Evolutionary conservation across 2,113 vertebrate species (phyloP), one percentile per base, ranked within the genome.

Genomic region (Paramisgurnus dabryanus): DNA sequence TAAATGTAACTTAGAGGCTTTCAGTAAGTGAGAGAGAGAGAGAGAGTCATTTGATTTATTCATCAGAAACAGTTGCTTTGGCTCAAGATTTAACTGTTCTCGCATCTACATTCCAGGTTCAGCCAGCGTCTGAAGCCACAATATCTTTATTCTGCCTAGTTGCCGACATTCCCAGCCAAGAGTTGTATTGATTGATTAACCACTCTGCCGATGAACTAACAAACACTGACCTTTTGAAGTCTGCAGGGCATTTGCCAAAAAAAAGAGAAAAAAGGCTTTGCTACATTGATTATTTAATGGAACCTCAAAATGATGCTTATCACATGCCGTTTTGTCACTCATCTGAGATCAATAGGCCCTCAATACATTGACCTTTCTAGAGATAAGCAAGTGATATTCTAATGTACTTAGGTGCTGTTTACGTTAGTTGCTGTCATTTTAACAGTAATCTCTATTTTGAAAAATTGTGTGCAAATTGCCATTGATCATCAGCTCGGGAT

Each of bases 171-270:
- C 85, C 89, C 91, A 89, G 89, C 91, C 87, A 86, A 87, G 87
- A 90, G 90, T 87, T 91, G 93, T 93, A 97, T 97, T 94, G 96
- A 98, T 95, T 93, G 91, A 96, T 95, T 98, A 97, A 98, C 97
- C 96, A 96, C 94, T 97, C 93, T 91, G 93, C 93, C 94, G 92
- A 96, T 96, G 94, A 96, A 95, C 96, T 96, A 97, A 96, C 95
- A 96, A 95, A 95, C 95, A 95, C 94, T 96, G 97, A 98, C 95
- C 94, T 94, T 92, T 91, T 92, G 91, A 93, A 93, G 92, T 93
- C 92, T 91, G 76, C 92, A 89, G 85, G 95, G 91, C 94, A 92
- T 94, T 94, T 93, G 92, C 87, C 89, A 82, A 78, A 78, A 78
- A 78, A 83, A 50, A 43, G 50, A 78, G 71, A 45, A 93, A 94